Conservation (phyloP, 2,888 invertebrate genomes). For the Maniola hyperantus region DNA sequence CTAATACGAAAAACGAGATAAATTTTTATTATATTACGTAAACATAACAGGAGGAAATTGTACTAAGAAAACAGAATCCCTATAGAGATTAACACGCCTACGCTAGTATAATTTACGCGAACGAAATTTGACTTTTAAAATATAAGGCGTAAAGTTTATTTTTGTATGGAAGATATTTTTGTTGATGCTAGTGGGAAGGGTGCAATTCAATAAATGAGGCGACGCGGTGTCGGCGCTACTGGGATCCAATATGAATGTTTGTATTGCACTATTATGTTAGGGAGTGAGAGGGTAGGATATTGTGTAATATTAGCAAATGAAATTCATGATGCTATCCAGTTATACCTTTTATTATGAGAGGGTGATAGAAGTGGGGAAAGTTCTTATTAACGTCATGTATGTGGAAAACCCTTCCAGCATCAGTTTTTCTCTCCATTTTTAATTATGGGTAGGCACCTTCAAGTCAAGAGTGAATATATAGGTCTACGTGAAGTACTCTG, state of each 20-base stretch:
- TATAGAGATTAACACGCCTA: conserved; percentile 25
- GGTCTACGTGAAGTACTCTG: no score
- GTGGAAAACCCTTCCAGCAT: no score
- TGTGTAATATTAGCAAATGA: conserved; percentile 30
- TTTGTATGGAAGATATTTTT: conserved; percentile 2
- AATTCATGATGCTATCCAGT: conserved; percentile 16
- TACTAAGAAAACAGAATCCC: conserved; percentile 31
- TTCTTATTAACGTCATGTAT: no score
- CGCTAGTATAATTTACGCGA: neutral
- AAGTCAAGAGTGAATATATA: no score
- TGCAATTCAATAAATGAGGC: conserved; percentile 46
- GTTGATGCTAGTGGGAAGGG: conserved; percentile 30
- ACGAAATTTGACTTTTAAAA: neutral
- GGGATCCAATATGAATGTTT: conserved; percentile 43
- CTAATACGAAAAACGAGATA: no score
- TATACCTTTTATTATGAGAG: conserved; percentile 15
- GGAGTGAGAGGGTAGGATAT: conserved; percentile 20
- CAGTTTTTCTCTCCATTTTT: no score
- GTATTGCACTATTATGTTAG: conserved; percentile 34
- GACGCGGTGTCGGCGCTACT: conserved; percentile 40
- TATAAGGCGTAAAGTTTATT: neutral
- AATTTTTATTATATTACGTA: conserved; percentile 34
- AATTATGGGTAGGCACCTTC: no score
- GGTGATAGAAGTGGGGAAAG: neutral
- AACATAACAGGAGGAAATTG: conserved; percentile 32